These are phyloP conservation scores for Standfussiana lucernea DNA, from an alignment of 2,888 invertebrate genomes.

Conservation along the genomic window DNA sequence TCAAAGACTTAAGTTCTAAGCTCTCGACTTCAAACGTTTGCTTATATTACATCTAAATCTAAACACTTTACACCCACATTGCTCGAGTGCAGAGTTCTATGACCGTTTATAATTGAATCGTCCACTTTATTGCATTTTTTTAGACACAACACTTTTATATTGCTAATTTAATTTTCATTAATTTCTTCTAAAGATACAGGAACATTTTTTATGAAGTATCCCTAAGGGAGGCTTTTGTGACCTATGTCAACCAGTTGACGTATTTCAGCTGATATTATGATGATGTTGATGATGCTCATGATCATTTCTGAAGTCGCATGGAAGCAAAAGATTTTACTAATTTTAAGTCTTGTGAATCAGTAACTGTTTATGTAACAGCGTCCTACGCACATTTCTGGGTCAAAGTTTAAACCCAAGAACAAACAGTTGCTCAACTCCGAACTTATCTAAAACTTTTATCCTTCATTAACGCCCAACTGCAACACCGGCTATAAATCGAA, in stretches of 20 bases:
- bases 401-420: constrained; percentile 40
- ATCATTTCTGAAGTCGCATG: neutral
- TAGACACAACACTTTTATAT: constrained; percentile 11
- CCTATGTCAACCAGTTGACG: neutral
- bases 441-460: constrained; percentile 36
- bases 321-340: neutral
- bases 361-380: constrained; percentile 14
- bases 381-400: constrained; percentile 48
- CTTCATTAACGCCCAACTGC: constrained; percentile 54
- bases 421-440: constrained; percentile 50
- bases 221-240: neutral
- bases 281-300: neutral
- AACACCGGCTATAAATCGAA: constrained; percentile 55
- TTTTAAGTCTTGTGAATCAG: neutral
- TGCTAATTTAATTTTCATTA: constrained; percentile 1
- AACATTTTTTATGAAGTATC: neutral
- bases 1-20: neutral
- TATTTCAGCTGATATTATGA: neutral
- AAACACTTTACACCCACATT: constrained; percentile 40
- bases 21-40: neutral
- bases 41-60: constrained; percentile 19
- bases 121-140: constrained; percentile 49
- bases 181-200: neutral
- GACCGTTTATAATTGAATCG: constrained; percentile 33
- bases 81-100: constrained; percentile 28